phyloP scores from a whole-genome alignment of 92 coral and sea anemone genomes.

The Diadumene lineata region DNA sequence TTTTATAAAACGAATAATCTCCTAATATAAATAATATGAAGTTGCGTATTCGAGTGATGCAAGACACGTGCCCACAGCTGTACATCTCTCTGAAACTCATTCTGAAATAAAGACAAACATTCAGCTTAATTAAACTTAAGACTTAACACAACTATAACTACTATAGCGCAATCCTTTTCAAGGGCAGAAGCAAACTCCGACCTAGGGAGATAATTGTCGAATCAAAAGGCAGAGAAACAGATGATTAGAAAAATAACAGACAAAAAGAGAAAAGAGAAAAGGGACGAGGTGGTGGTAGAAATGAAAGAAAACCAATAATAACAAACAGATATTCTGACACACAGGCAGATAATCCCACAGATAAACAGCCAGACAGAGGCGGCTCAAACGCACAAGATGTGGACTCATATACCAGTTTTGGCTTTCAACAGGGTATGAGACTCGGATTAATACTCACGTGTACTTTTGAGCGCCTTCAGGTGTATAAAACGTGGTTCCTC shows the following conservation, averaged over 20 bases:
- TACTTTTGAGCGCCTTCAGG: constrained; percentile 61
- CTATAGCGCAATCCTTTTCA: too few species aligned
- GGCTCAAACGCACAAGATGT: too few species aligned
- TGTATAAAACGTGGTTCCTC: constrained; percentile 86
- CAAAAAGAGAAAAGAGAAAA: too few species aligned
- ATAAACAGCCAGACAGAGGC: background rate
- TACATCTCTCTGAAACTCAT: constrained; percentile 50
- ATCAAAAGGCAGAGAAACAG: too few species aligned
- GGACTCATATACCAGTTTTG: too few species aligned
- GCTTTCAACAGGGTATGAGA: too few species aligned
- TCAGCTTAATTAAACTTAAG: background rate
- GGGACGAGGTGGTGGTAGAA: too few species aligned
- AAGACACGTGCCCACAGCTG: constrained; percentile 32
- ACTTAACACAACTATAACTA: background rate
- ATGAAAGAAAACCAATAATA: too few species aligned
- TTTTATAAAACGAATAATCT: constrained; percentile 63
- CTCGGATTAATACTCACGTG: background rate
- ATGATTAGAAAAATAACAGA: too few species aligned
- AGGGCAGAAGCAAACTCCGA: too few species aligned
- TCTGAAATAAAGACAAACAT: constrained; percentile 15
- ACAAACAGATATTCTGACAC: too few species aligned
- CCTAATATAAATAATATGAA: constrained; percentile 57
- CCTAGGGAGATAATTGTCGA: too few species aligned
- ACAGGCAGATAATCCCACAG: background rate
- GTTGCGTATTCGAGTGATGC: constrained; percentile 46